Evolutionary conservation across 2,797 vertebrate species (phyloP), one percentile per base, ranked within the genome.

Genomic region (Sebastes minor): DNA sequence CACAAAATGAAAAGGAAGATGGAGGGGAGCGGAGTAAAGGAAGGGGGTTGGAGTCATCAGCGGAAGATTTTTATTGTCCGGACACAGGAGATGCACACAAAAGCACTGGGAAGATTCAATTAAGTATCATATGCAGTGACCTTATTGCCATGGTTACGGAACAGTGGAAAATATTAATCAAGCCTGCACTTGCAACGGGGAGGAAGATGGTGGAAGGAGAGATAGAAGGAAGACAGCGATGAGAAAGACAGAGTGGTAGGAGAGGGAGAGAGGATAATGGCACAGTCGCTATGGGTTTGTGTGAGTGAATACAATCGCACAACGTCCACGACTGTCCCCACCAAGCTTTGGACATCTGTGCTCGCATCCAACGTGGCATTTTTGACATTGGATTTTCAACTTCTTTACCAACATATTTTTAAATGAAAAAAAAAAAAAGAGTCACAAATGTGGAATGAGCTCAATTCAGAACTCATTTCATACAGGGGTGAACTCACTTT

Each of bases 121-220:
- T 99, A 99, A 99, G 98, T 98, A 99, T 99, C 97, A 98, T 98
- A 99, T 98, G 97, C 97, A 96, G 97, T 99, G 98, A 99, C 98
- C 98, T 97, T 96, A 99, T 99, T 97, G 97, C 97, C 97, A 99
- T 99, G 98, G 98, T 98, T 98, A 99, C 98, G 92, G 96, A 97
- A 98, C 95, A 98, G 97, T 93, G 94, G 97, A 97, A 98, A 99
- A 98, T 99, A 99, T 98, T 98, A 98, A 99, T 99, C 97, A 99
- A 97, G 97, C 95, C 96, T 95, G 96, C 81, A 91, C 91, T 93
- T 90, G 91, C 93, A 90, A 94, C 86, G 87, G 86, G 85, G 85
- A 93, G 84, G 93, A 88, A 89, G 90, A 89, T 81, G 89, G 90
- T 80, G 86, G 90, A 94, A 87, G 87, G 85, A 95, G 84, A 94